These are phyloP conservation scores for Brachyptera putata DNA, from an alignment of 2,888 invertebrate species.

Conservation along the genomic window DNA sequence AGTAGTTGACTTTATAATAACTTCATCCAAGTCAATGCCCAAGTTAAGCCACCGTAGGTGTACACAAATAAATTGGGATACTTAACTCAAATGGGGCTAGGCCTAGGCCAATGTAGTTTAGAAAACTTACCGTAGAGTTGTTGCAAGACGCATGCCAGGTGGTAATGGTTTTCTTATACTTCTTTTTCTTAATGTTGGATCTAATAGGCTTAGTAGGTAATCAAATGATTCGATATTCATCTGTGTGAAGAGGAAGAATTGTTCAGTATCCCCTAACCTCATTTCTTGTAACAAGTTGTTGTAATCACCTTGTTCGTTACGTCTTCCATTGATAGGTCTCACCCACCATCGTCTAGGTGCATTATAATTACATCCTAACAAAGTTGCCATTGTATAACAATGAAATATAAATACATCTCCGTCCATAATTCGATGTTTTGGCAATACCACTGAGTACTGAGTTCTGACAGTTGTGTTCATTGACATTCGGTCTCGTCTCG, in stretches of 20 bases:
- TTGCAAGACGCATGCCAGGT: slow-evolving; percentile 2
- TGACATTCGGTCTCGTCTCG: too few species aligned
- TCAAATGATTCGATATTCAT: neutral
- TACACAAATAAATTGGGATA: too few species aligned
- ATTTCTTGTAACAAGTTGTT: slow-evolving; percentile 11
- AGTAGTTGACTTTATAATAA: neutral
- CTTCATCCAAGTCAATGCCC: too few species aligned
- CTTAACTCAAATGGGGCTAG: too few species aligned
- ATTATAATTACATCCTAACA: neutral
- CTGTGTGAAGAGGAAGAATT: slow-evolving; percentile 10
- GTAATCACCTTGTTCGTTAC: slow-evolving; percentile 4
- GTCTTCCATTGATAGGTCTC: neutral
- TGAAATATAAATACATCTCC: neutral
- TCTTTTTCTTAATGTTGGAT: neutral
- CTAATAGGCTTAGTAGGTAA: neutral
- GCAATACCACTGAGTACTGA: too few species aligned
- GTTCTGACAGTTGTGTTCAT: too few species aligned
- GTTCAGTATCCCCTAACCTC: neutral
- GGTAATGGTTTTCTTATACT: neutral
- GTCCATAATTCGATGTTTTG: too few species aligned
- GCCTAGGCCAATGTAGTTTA: neutral
- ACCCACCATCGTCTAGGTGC: slow-evolving; percentile 2
- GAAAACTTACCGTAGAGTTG: slow-evolving; percentile 7
- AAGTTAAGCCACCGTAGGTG: too few species aligned
- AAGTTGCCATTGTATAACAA: neutral